Conservation (phyloP, 2,888 invertebrate genomes). For the Geotrupes spiniger region DNA sequence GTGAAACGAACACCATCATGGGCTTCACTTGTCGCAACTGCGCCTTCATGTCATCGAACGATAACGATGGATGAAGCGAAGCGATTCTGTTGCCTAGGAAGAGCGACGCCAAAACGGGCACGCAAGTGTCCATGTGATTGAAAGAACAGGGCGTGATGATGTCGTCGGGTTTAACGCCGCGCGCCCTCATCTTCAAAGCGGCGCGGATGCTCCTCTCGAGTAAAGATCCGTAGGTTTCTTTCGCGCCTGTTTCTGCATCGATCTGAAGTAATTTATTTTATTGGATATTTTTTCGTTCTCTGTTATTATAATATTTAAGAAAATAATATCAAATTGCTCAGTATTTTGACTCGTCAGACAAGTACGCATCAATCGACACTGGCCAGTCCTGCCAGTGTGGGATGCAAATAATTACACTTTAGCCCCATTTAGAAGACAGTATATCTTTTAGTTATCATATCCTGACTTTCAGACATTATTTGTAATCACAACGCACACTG, state of each 20-base stretch:
- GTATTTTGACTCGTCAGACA: no score
- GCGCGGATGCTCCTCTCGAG: slow-evolving; percentile 48
- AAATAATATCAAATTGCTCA: no score
- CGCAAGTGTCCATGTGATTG: slow-evolving; percentile 49
- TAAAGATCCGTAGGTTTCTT: slow-evolving; percentile 46
- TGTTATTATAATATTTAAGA: no score
- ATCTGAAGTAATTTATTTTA: no score
- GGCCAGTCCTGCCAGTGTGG: no score
- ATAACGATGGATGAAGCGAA: slow-evolving; percentile 36
- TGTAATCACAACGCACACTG: no score
- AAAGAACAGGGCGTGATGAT: slow-evolving; percentile 52
- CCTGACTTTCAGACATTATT: no score
- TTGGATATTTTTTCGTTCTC: no score
- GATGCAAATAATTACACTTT: no score
- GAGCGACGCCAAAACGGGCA: slow-evolving; percentile 52
- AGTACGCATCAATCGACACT: no score
- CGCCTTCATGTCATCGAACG: slow-evolving; percentile 28
- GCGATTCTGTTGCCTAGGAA: slow-evolving; percentile 47
- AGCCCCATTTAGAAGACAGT: no score
- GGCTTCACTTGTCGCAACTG: slow-evolving; percentile 31
- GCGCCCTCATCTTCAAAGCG: slow-evolving; percentile 46
- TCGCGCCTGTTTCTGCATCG: slow-evolving; percentile 49
- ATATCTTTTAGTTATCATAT: no score
- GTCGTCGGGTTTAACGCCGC: slow-evolving; percentile 49
- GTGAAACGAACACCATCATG: slow-evolving; percentile 24